These are phyloP conservation scores for Smittia sp. DNA, from an alignment of 2,888 invertebrate species.

Conservation along the genomic window DNA sequence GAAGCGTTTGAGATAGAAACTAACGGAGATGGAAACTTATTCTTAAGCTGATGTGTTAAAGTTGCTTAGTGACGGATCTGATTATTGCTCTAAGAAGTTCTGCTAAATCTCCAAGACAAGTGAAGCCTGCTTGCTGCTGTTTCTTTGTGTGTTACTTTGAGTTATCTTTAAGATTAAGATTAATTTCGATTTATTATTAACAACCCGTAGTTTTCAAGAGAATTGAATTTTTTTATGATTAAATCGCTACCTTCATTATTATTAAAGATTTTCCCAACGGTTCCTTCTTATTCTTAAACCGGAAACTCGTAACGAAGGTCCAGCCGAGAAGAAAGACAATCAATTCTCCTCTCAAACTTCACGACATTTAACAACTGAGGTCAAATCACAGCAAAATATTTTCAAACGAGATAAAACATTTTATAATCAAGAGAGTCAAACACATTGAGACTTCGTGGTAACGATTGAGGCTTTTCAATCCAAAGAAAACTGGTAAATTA, in stretches of 20 bases:
- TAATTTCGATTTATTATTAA: slow-evolving; percentile 28
- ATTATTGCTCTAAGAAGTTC: slow-evolving; percentile 16
- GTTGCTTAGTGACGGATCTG: not conserved
- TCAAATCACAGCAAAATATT: not conserved
- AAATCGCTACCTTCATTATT: not conserved
- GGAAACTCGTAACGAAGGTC: too few species aligned
- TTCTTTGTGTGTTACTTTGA: not conserved
- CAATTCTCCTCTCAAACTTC: not conserved
- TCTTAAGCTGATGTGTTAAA: not conserved
- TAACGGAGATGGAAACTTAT: not conserved
- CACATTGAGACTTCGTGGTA: not conserved
- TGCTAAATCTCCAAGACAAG: not conserved
- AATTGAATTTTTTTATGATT: slow-evolving; percentile 12
- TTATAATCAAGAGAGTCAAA: not conserved
- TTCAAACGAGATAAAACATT: not conserved
- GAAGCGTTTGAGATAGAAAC: not conserved
- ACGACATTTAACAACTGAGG: not conserved
- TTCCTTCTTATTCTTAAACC: not conserved
- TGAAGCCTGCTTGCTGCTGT: slow-evolving; percentile 11
- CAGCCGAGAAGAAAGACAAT: too few species aligned
- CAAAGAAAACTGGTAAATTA: slow-evolving; percentile 4
- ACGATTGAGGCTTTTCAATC: not conserved
- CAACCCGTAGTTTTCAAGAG: slow-evolving; percentile 34
- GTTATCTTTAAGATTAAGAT: slow-evolving; percentile 3
- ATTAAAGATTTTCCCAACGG: not conserved